Base-by-base conservation (phyloP, 2,888 invertebrate genomes). In the Digitonthophagus gazella region DNA sequence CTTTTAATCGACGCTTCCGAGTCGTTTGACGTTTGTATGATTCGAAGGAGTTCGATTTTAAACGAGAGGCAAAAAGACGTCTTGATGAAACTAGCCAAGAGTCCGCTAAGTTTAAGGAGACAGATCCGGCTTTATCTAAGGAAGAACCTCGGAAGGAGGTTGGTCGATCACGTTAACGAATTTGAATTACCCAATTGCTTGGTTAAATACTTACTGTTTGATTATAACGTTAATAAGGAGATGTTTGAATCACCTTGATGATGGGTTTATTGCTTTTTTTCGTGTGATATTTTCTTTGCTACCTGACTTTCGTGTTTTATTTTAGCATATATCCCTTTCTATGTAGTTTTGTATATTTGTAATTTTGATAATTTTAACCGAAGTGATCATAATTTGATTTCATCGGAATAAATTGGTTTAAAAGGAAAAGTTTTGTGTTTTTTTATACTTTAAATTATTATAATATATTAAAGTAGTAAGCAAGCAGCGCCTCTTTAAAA, bases 21-120 rank as follows among this genome's bases (percentile, higher is more conserved):
- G 80, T 87, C 90, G 5, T 94, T 91, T 80, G 93, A 93, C 78
- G 85, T 90, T 0, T 90, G 91, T 77, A 92, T 93, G 89, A 93
- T 95, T 65, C 86, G 89, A 74, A 86, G 93, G 74, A 92, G 91
- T 77, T 88, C 86, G 66, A 85, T 86, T 1, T 80, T 94, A 0
- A 88, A 87, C 0, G 84, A 88, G 1, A 85, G 85, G 6, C 92
- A 93, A 79, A 91, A 91, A 78, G 83, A 87, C 44, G 78, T 85
- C 20, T 83, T 93, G 55, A 85, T 93, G 66, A 84, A 88, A 70
- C 85, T 89, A 2, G 91, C 92, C 6, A 86, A 87, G 68, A 88
- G 85, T 18, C 93, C 93, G 0, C 82, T 91, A 69, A 84, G 89
- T 0, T 82, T 93, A 72, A 85, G 89, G 16, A 87, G 90, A 67